A percentile compares a stretch with the other conserved stretches of the same genome.
Conservation (phyloP, 2,113 vertebrate genomes). For the Barnardius zonarius region DNA sequence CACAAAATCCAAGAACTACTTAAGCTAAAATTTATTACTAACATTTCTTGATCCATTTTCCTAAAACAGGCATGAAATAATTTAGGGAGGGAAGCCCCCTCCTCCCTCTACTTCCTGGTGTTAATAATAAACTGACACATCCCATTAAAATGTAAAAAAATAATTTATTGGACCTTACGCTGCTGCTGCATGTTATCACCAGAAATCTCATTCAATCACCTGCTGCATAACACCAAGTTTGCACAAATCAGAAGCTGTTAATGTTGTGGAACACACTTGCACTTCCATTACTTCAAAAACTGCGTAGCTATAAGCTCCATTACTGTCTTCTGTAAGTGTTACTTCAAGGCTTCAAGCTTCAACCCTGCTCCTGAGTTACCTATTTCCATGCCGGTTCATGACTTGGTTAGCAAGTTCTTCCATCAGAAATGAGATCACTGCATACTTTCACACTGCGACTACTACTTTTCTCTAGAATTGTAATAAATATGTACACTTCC, state of each 20-base stretch:
- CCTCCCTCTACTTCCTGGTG: background rate
- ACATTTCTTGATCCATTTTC: background rate
- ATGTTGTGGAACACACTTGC: background rate
- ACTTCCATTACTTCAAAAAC: background rate
- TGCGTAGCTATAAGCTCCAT: background rate
- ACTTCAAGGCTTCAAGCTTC: background rate
- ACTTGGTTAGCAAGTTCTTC: background rate
- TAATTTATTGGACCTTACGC: background rate
- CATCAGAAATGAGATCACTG: background rate
- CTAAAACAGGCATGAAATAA: background rate
- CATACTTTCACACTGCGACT: background rate
- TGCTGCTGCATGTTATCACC: background rate
- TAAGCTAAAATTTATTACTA: background rate
- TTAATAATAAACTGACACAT: background rate
- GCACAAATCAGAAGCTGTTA: slow-evolving; percentile 21
- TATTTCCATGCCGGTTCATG: background rate
- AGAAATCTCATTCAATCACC: background rate
- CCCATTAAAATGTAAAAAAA: background rate
- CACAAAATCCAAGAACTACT: background rate
- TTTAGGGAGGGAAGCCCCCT: background rate
- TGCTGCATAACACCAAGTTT: background rate
- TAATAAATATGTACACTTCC: background rate
- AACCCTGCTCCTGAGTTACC: background rate
- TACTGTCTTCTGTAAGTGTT: background rate
- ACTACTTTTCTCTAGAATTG: background rate